Evolutionary conservation across 2,113 vertebrate genomes (phyloP).

Genomic region (Epinephelus moara): DNA sequence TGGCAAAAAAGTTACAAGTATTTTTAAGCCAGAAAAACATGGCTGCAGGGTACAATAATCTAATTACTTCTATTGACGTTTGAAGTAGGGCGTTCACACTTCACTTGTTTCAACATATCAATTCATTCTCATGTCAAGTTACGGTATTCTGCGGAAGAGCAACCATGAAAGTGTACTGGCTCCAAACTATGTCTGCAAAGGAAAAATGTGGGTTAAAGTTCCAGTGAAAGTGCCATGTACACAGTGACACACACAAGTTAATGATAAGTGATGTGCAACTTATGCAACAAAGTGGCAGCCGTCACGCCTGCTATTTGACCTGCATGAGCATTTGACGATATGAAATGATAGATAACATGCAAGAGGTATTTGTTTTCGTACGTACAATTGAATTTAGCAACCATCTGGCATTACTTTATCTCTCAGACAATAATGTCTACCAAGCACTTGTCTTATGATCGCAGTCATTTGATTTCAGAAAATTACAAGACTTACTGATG

Average conservation of each 20-base stretch:
- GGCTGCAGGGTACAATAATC: conserved; percentile 5
- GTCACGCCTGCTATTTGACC: background rate
- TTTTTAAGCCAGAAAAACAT: background rate
- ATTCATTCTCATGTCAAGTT: background rate
- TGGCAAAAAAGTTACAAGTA: background rate
- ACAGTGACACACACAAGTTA: background rate
- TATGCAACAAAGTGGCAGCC: background rate
- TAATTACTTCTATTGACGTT: background rate
- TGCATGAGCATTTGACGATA: background rate
- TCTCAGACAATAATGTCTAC: background rate
- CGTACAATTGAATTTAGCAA: background rate
- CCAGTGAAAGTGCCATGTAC: background rate
- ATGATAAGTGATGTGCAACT: background rate
- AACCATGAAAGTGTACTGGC: background rate
- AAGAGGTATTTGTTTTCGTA: background rate
- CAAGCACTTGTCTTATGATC: background rate
- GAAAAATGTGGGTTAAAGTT: background rate
- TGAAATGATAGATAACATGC: background rate
- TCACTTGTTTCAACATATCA: conserved; percentile 16
- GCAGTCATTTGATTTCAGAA: background rate
- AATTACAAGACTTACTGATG: background rate
- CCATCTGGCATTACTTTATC: background rate
- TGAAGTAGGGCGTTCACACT: background rate
- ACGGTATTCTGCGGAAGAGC: background rate
- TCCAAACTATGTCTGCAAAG: background rate